Base-by-base conservation (phyloP, 1,140 invertebrate species). In the Heterodera carotae region DNA sequence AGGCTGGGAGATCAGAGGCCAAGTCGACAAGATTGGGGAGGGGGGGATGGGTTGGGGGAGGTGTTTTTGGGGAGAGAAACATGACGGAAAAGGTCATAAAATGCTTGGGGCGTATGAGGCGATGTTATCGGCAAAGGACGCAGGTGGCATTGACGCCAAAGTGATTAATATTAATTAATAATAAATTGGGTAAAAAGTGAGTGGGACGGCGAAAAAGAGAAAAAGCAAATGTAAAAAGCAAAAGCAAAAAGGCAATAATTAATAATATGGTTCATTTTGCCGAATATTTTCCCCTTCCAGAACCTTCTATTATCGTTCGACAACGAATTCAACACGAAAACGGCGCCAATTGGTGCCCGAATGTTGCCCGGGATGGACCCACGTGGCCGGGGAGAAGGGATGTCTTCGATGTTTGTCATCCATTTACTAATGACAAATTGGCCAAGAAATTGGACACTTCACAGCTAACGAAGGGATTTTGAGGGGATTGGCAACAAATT, bases 311-410 rank as follows among this genome's bases (percentile, higher is more conserved):
- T 89, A 88, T 75, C 88, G 86, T 15, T 86, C 88, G 39, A 88
- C 85, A 71, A 86, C 85, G 76, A 85, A 89, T 70, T 76, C 83
- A 8, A 89, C 87, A 62, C 84, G 89, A 67, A 85, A 84, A 1
- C 76, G 83, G 56, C 84, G 88, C 53, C 82, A 84, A 15, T 88
- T 87, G 27, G 85, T 85, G 48, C 84, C 86, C n/a, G 85, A 87
- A 72, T 90, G 89, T 76, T 90, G 89, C 84, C 83, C 88, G 33
- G 89, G 89, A 7, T 90, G 89, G 89, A 80, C 84, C n/a, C 88
- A 89, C 64, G 74, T 86, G 7, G 81, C 83, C 64, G 85, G 86
- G n/a, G 82, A 89, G 69, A 79, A 66, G 5, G 88, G 88, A 22
- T 89, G 88, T 80, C 80, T 82, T 39, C 80, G 85, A 81, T 80